A percentile compares a stretch with the other conserved stretches of the same genome.
Evolutionary conservation across 53 echinoderm and acorn worm genomes (phyloP).

Genomic region (Echinometra lucunter): DNA sequence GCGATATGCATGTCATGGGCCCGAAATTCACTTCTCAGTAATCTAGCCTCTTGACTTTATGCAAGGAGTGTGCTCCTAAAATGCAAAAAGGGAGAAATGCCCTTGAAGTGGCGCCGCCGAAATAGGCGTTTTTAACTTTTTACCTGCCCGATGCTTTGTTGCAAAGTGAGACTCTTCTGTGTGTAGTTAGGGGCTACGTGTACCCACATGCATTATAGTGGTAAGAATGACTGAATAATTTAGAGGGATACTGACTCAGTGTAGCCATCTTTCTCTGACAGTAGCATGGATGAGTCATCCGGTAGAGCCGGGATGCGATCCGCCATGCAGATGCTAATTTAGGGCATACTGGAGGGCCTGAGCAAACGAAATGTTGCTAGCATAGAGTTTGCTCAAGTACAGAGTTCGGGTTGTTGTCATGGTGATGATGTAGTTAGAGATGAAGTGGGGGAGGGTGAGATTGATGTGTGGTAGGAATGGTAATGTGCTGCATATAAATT

Average conservation of each 20-base stretch:
- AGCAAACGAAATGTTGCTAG: conserved; percentile 49
- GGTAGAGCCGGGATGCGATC: background rate
- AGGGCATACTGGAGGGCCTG: conserved; percentile 29
- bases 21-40: background rate
- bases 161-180: background rate
- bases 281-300: conserved; percentile 25
- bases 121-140: background rate
- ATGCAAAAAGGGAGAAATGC: background rate
- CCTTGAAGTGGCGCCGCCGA: background rate
- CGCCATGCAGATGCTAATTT: conserved; percentile 47
- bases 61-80: no score
- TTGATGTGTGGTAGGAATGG: background rate
- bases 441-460: background rate
- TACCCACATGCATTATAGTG: background rate
- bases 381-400: conserved; percentile 31
- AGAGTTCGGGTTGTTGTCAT: conserved; percentile 3
- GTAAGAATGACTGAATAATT: conserved; percentile 34
- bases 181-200: background rate
- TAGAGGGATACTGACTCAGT: conserved; percentile 19
- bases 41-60: conserved; percentile 40
- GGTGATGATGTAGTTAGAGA: conserved; percentile 26
- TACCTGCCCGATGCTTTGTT: background rate
- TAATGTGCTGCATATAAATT: conserved; percentile 37
- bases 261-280: background rate
- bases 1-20: background rate